Evolutionary conservation across 2,888 invertebrate genomes (phyloP), one percentile per base, ranked within the genome.

Genomic region (Drosophila putrida): DNA sequence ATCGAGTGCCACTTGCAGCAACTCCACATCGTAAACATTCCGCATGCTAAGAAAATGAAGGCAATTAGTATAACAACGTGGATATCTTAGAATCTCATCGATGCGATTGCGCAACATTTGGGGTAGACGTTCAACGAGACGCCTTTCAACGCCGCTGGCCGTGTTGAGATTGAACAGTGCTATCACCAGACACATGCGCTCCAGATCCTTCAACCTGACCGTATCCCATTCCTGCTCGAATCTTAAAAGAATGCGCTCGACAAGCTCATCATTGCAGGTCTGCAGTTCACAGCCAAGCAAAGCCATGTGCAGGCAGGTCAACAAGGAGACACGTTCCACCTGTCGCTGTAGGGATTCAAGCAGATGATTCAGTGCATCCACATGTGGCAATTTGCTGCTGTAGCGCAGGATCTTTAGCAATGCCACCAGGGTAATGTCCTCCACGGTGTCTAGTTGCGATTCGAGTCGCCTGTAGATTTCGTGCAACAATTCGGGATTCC

Each of bases 141-240:
- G 93, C 1, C 93, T 88, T 71, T 93, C 93, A 0, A 90, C 79
- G 10, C 93, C 87, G n/a, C 93, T 93, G 54, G 93, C 78, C 11
- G 95, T 94, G 64, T 92, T 91, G 59, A 88, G 93, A 93, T 95
- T 94, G 75, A 95, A 95, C 86, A 94, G 93, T 2, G 94, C 94
- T 84, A 95, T 93, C 0, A 94, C 93, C 68, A 95, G 93, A 4
- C 94, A 91, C 8, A 96, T 91, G 78, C 96, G 94, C 91, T 97
- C 97, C 33, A 97, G 92, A 88, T 97, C 97, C 92, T 97, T 97
- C 0, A 96, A 50, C 70, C 96, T 94, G 0, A 94, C 90, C 4
- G 88, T 53, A 2, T 93, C 71, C 0, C 96, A 88, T 31, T 94
- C 91, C 3, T 90, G 79, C 8, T 93, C 90, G 20, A 95, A 93